Conservation (phyloP, 1,140 invertebrate genomes). For the Anastrepha ludens region DNA sequence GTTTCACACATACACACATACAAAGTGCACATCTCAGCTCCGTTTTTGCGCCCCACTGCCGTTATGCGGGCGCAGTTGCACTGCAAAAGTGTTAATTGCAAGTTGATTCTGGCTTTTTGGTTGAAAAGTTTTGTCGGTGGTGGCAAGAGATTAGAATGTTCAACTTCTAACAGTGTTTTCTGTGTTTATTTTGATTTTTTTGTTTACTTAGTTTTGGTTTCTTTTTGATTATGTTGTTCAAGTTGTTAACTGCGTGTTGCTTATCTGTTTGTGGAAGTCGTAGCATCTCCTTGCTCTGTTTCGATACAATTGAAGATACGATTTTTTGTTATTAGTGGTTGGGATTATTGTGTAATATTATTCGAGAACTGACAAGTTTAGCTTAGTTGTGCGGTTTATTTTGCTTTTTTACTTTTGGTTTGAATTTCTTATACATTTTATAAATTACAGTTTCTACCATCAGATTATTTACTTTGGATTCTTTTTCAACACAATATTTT, state of each 20-base stretch:
- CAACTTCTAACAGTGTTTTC: not conserved
- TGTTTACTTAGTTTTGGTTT: not conserved
- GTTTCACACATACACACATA: not conserved
- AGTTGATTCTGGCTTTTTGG: constrained; percentile 22
- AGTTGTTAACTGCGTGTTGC: constrained; percentile 21
- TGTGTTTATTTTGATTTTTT: not conserved
- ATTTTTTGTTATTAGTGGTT: too few species aligned
- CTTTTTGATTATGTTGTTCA: not conserved
- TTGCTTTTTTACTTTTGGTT: too few species aligned
- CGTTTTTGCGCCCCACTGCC: not conserved
- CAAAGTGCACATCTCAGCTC: not conserved
- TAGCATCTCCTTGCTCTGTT: too few species aligned
- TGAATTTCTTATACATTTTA: too few species aligned
- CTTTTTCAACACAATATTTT: too few species aligned
- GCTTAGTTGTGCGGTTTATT: too few species aligned
- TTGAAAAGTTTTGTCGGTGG: not conserved
- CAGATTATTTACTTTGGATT: too few species aligned
- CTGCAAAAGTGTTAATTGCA: constrained; percentile 34
- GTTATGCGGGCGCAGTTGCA: not conserved
- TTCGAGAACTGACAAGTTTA: too few species aligned
- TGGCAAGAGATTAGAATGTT: not conserved
- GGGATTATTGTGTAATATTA: too few species aligned
- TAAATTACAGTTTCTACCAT: too few species aligned
- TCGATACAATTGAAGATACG: too few species aligned
- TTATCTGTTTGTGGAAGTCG: not conserved